Conservation (phyloP, 2,797 vertebrate species). For the Sebastiscus tertius region DNA sequence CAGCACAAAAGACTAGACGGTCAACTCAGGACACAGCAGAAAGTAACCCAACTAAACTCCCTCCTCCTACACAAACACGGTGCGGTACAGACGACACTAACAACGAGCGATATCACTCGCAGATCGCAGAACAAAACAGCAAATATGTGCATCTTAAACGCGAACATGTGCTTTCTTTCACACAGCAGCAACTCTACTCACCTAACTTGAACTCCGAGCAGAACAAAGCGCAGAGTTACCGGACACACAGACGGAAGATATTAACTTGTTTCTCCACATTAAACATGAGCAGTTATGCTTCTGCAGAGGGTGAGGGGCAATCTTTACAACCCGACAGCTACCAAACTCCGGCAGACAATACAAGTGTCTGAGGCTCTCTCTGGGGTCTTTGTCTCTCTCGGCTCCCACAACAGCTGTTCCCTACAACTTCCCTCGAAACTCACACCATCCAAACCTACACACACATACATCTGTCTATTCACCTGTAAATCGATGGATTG, state of each 20-base stretch:
- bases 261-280: not conserved
- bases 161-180: not conserved
- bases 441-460: not conserved
- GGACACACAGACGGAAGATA: not conserved
- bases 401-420: constrained; percentile 48
- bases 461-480: not conserved
- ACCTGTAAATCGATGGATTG: not conserved
- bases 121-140: not conserved
- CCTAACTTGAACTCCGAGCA: constrained; percentile 15
- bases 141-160: no score
- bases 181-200: constrained; percentile 17
- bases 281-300: not conserved
- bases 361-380: constrained; percentile 50
- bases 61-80: not conserved
- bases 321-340: not conserved
- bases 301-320: not conserved
- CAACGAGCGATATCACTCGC: not conserved
- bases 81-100: not conserved
- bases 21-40: constrained; percentile 47
- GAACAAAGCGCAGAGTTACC: constrained; percentile 18
- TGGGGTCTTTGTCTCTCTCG: constrained; percentile 73
- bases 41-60: not conserved
- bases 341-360: constrained; percentile 55
- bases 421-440: constrained; percentile 43
- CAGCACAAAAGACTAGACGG: constrained; percentile 56